Base-by-base conservation (phyloP, 2,888 invertebrate species). In the Geophilus truncorum region DNA sequence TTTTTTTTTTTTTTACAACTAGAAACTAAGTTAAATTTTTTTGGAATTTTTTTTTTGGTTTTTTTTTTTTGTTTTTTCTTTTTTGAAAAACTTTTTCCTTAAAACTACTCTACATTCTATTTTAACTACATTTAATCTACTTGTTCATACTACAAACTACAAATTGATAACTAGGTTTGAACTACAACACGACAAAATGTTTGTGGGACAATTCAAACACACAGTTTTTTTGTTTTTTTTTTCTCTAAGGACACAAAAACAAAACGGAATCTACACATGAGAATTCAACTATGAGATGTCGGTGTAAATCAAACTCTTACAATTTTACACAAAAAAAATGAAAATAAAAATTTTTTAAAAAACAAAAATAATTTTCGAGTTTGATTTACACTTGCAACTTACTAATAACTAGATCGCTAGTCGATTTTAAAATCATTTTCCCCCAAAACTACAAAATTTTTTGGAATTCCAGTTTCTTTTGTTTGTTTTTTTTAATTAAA, bases 51-150 rank as follows among this genome's bases (percentile, higher is more conserved):
- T 77, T 77, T 32, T 28, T 75, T 75, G 12, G 70, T 75, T 25
- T 34, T 5, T 77, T 77, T 77, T 77, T 77, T 36, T 18, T 34
- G 32, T 77, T 5, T 25, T 28, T 32, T 36, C 34, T 77, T 32
- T 10, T 32, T 34, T 21, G 15, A 12, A 77, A 77, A 77, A 77
- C 32, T 36, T 18, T 75, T 28, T 21, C 21, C 4, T 21, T 28
- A 10, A 5, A 57, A 6, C 9, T 32, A 6, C 32, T 51, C 76
- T 75, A 75, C 28, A 9, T 7, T 77, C 36, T 30, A 77, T 32
- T 36, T 30, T 30, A 77, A 36, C 77, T 77, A 77, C 75, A 18
- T 77, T 77, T 32, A 77, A 36, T 70, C 70, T 70, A 70, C 70
- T 70, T 70, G 23, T 70, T 70, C 25, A 70, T 70, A 28, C 70